Evolutionary conservation across 2,113 vertebrate genomes (phyloP).

Genomic region (Elachura formosa): DNA sequence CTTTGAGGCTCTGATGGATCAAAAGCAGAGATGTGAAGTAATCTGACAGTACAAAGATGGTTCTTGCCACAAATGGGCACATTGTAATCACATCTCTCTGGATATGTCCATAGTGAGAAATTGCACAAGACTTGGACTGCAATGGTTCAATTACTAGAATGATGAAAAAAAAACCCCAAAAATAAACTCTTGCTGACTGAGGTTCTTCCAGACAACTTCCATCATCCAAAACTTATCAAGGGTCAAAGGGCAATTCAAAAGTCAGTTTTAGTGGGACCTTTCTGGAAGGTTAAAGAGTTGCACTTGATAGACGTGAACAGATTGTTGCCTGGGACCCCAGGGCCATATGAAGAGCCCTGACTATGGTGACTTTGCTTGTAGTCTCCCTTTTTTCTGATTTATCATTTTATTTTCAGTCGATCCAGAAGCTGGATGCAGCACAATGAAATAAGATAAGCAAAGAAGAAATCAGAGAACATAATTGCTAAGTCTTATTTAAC

Average conservation of each 20-base stretch:
- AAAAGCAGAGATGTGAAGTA: background rate
- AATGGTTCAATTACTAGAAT: background rate
- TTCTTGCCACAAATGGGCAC: rapidly evolving
- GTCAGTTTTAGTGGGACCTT: background rate
- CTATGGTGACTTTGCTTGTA: background rate
- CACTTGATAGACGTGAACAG: background rate
- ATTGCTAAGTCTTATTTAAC: background rate
- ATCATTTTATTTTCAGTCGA: background rate
- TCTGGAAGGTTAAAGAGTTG: background rate
- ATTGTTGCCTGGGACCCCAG: background rate
- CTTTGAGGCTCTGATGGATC: background rate
- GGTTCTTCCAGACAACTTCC: background rate
- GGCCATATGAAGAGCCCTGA: background rate
- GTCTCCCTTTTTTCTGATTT: background rate
- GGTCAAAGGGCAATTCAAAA: background rate
- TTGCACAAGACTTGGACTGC: background rate
- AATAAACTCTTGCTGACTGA: background rate
- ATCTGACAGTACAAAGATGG: background rate
- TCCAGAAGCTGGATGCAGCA: background rate
- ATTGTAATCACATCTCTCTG: rapidly evolving
- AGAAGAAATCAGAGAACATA: background rate
- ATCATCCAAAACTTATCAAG: background rate
- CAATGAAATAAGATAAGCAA: background rate
- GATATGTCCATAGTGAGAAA: background rate
- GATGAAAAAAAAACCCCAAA: background rate